Evolutionary conservation across 2,113 vertebrate species (phyloP), one percentile per base, ranked within the genome.

Genomic region (Pedetes capensis): DNA sequence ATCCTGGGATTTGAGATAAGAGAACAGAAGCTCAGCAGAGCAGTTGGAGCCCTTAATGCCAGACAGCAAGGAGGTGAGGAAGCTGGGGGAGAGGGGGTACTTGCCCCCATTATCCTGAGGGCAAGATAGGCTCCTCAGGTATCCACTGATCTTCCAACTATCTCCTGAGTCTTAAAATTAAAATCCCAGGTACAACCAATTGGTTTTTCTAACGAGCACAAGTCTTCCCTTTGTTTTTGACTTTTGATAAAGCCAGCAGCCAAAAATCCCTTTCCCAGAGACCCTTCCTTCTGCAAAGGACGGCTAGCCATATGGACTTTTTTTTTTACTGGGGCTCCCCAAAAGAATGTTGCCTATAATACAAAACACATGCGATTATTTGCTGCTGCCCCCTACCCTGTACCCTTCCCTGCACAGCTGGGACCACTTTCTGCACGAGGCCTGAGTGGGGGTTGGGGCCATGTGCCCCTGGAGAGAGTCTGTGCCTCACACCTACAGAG

Each of bases 291-390:
- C 76, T 57, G 39, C 83, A 72, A 93, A 81, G 80, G 81, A 74
- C 42, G 83, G 76, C 55, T 74, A 74, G 86, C 63, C 74, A 57
- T 51, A 74, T 47, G 61, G 32, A 5, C 69, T 93, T 96, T 91
- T 72, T 51, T 93, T 96, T 91, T 72, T 51, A 79, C 79, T 68
- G 53, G 81, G 66, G 90, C 55, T 78, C 59, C 95, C 92, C 93
- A 69, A 93, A 95, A 95, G 90, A 97, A 92, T 93, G 71, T 57
- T 87, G 59, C 29, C 3, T 59, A 4, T 85, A 96, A 95, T 90
- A 74, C 8, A 57, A 96, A 97, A 92, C 93, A 95, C 22, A 39
- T 95, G 92, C 92, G 84, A 22, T 27, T 7, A 13, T 91, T 68
- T 85, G 86, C 61, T 34, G 64, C 53, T 27, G 68, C 17, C 87